Evolutionary conservation across 2,797 vertebrate species (phyloP).

Genomic region (Melanotaenia boesemani): DNA sequence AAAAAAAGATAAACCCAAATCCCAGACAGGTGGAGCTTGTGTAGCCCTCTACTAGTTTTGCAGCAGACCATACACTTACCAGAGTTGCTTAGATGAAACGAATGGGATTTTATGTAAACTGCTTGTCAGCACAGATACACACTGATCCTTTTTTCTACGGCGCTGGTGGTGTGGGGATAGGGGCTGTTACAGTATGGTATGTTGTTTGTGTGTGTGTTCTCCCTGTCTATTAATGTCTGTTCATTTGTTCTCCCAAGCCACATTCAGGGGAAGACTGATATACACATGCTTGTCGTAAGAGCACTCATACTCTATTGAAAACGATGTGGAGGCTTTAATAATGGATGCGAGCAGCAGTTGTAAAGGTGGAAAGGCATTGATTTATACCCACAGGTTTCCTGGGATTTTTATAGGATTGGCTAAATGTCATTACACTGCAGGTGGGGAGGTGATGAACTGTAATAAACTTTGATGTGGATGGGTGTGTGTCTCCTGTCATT

Average conservation of each 20-base stretch:
- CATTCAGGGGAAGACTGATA: conserved; percentile 46
- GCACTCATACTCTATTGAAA: conserved; percentile 61
- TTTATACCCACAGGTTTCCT: conserved; percentile 85
- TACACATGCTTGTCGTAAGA: conserved; percentile 63
- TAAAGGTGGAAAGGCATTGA: conserved; percentile 82
- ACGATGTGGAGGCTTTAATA: conserved; percentile 84
- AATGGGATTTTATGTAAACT: conserved; percentile 85
- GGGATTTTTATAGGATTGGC: conserved; percentile 86
- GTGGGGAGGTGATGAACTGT: conserved; percentile 85
- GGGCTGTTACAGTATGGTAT: conserved; percentile 49
- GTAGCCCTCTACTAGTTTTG: conserved; percentile 54
- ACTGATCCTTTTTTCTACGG: conserved; percentile 80
- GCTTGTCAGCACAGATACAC: conserved; percentile 82
- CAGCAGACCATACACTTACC: conserved; percentile 72
- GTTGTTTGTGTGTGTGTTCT: conserved; percentile 35
- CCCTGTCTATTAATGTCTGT: conserved; percentile 49
- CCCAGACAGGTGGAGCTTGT: conserved; percentile 63
- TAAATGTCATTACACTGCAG: conserved; percentile 87
- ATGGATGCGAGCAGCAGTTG: conserved; percentile 83
- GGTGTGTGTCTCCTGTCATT: conserved; percentile 79
- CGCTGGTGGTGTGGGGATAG: conserved; percentile 42
- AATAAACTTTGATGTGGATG: conserved; percentile 86
- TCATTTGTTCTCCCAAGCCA: conserved; percentile 58
- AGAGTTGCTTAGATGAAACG: conserved; percentile 72
- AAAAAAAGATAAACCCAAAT: conserved; percentile 37